Evolutionary conservation across 2,888 invertebrate genomes (phyloP).

Genomic region (Hydropsyche betteni): DNA sequence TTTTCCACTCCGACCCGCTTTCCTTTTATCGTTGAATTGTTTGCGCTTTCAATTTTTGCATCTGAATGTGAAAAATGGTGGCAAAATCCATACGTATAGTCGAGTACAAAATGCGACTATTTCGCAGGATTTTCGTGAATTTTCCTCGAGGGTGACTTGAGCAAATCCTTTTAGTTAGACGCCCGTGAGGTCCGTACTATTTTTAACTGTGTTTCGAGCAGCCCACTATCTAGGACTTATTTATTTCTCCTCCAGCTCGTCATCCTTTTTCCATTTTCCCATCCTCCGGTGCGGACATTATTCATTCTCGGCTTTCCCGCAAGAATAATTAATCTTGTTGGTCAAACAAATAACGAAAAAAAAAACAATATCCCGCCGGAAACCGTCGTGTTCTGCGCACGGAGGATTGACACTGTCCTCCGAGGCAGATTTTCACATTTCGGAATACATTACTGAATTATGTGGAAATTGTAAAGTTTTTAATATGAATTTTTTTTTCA

Average conservation of each 20-base stretch:
- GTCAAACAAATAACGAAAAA: slow-evolving; percentile 22
- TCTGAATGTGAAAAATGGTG: too few relatives aligned
- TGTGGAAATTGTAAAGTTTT: too few relatives aligned
- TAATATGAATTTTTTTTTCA: too few relatives aligned
- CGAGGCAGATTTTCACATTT: too few relatives aligned
- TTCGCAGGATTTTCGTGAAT: too few relatives aligned
- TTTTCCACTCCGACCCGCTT: not conserved
- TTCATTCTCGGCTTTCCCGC: slow-evolving; percentile 16
- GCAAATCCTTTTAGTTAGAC: too few relatives aligned
- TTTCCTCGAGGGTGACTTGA: too few relatives aligned
- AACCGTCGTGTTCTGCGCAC: not conserved
- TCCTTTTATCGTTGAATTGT: not conserved
- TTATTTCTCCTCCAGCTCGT: slow-evolving; percentile 24
- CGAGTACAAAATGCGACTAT: too few relatives aligned
- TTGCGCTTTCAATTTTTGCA: too few relatives aligned
- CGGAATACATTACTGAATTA: too few relatives aligned
- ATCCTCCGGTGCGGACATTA: slow-evolving; percentile 19
- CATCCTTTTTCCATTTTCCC: slow-evolving; percentile 34
- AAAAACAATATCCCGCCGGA: slow-evolving; percentile 17
- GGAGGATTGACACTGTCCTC: slow-evolving; percentile 12
- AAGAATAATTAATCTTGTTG: slow-evolving; percentile 33
- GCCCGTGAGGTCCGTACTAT: not conserved
- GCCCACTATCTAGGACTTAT: slow-evolving; percentile 20
- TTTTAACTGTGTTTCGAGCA: not conserved
- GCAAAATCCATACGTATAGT: too few relatives aligned